Conservation (phyloP, 2,797 vertebrate species). For the Petrocephalus schoutedeni region DNA sequence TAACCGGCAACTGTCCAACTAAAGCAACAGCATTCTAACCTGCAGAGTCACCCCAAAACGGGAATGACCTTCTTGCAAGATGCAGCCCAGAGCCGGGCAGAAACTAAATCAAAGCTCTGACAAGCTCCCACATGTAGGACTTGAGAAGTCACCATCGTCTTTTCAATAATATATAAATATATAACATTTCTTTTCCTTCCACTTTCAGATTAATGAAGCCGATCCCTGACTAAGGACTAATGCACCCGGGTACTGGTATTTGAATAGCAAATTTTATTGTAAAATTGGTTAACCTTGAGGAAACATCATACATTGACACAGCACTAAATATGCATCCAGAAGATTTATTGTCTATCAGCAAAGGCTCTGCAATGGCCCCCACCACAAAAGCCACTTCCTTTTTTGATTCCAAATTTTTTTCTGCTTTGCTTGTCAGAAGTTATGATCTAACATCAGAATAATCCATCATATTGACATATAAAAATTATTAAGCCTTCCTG, state of each 20-base stretch:
- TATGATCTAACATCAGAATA: slow-evolving; percentile 65
- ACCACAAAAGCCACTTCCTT: slow-evolving; percentile 57
- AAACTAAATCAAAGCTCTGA: background rate
- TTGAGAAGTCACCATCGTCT: background rate
- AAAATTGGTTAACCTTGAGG: slow-evolving; percentile 67
- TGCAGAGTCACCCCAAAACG: background rate
- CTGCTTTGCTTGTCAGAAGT: slow-evolving; percentile 63
- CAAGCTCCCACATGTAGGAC: background rate
- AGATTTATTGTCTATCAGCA: slow-evolving; percentile 70
- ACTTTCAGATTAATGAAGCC: slow-evolving; percentile 15
- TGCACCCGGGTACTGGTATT: slow-evolving; percentile 18
- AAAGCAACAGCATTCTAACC: background rate
- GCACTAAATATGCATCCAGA: slow-evolving; percentile 64
- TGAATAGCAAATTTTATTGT: slow-evolving; percentile 52
- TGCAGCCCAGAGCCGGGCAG: background rate
- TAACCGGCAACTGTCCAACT: background rate
- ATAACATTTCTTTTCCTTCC: background rate
- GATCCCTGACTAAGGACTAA: background rate
- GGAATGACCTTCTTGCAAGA: background rate
- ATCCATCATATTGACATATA: slow-evolving; percentile 70
- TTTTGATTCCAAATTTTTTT: slow-evolving; percentile 30
- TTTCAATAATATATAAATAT: background rate
- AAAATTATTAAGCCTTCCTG: slow-evolving; percentile 62
- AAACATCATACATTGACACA: slow-evolving; percentile 55
- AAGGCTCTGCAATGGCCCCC: slow-evolving; percentile 53